Evolutionary conservation across 2,113 vertebrate species (phyloP).

Genomic region (Syngnathus floridae): DNA sequence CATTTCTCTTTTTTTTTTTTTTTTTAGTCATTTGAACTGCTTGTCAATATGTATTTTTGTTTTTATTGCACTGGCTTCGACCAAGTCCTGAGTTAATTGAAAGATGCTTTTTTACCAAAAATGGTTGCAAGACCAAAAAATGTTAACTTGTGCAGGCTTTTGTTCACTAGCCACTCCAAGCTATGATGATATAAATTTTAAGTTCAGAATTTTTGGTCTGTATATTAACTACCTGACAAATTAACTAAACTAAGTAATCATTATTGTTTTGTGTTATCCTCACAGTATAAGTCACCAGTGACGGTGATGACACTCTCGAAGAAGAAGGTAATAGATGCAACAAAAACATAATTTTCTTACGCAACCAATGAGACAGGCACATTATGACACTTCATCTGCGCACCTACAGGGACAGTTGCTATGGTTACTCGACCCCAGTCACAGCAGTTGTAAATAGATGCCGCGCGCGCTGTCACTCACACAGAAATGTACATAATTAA

Average conservation of each 20-base stretch:
- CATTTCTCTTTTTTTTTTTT: not conserved
- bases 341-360: slow-evolving; percentile 18
- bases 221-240: not conserved
- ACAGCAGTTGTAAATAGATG: slow-evolving; percentile 40
- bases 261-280: slow-evolving; percentile 28
- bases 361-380: slow-evolving; percentile 6
- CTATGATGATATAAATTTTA: no score
- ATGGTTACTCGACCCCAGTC: slow-evolving; percentile 59
- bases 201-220: not conserved
- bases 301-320: slow-evolving; percentile 75
- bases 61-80: not conserved
- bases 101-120: not conserved
- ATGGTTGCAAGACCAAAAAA: not conserved
- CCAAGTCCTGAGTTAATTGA: not conserved
- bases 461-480: not conserved
- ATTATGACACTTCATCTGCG: slow-evolving; percentile 30
- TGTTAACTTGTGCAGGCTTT: no score
- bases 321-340: slow-evolving; percentile 69
- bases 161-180: no score
- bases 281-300: slow-evolving; percentile 73
- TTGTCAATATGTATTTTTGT: not conserved
- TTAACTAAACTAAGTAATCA: not conserved
- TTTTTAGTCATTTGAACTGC: not conserved
- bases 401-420: slow-evolving; percentile 62
- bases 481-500: slow-evolving; percentile 31